These are phyloP conservation scores for Mola mola DNA, from an alignment of 2,113 vertebrate species.

Conservation along the genomic window DNA sequence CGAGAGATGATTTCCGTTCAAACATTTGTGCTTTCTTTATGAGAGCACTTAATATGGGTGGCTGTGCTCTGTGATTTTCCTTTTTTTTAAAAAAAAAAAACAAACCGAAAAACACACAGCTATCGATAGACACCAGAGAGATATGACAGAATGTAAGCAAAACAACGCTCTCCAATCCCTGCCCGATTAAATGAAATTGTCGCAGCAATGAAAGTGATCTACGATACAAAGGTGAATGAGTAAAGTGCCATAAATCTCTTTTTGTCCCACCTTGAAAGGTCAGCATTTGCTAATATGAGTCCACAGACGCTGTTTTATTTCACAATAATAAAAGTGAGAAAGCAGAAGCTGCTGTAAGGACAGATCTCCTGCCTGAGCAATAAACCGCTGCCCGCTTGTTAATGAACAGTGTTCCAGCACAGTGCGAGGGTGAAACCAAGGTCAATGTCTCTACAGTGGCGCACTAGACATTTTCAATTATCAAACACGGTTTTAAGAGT, in stretches of 20 bases:
- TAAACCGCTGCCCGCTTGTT: conserved; percentile 40
- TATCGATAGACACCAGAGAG: conserved; percentile 41
- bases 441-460: conserved; percentile 16
- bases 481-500: background rate
- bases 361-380: conserved; percentile 36
- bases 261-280: conserved; percentile 77
- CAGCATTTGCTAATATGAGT: conserved; percentile 71
- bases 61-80: conserved; percentile 22
- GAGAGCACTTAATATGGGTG: conserved; percentile 49
- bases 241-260: conserved; percentile 79
- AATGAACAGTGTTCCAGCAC: conserved; percentile 15
- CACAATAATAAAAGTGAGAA: conserved; percentile 53
- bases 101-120: conserved; percentile 51
- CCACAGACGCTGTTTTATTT: conserved; percentile 52
- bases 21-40: conserved; percentile 30
- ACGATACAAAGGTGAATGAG: conserved; percentile 67
- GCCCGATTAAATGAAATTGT: conserved; percentile 74
- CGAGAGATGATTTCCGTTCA: conserved; percentile 61
- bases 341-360: conserved; percentile 38
- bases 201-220: conserved; percentile 71
- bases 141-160: conserved; percentile 45
- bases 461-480: background rate
- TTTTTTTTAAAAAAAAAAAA: background rate
- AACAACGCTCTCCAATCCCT: conserved; percentile 43
- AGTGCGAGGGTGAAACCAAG: conserved; percentile 24